phyloP scores from a whole-genome alignment of 2,797 vertebrate genomes.

The Galagoides demidoff region DNA sequence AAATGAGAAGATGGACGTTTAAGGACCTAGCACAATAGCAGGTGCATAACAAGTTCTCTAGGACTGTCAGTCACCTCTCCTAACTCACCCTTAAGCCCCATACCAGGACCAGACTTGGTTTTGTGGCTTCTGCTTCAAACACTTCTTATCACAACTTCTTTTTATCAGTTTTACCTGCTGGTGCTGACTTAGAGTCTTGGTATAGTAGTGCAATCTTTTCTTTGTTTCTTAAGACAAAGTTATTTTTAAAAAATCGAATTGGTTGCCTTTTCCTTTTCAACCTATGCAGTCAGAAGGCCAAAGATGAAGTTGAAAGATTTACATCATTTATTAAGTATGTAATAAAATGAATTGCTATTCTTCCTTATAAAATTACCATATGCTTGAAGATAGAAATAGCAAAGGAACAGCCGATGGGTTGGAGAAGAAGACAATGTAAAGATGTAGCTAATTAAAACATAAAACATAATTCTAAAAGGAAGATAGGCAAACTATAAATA shows the following conservation, averaged over 20 bases:
- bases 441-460: background rate
- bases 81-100: background rate
- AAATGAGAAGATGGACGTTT: background rate
- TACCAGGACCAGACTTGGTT: background rate
- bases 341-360: background rate
- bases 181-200: background rate
- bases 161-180: background rate
- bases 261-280: background rate
- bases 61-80: background rate
- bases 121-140: background rate
- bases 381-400: constrained; percentile 19
- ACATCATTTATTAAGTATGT: background rate
- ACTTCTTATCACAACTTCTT: background rate
- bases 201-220: background rate
- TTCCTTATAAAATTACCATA: background rate
- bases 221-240: background rate
- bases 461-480: constrained; percentile 11
- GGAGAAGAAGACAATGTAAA: background rate
- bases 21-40: background rate
- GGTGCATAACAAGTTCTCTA: background rate
- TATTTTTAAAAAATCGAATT: background rate
- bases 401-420: background rate
- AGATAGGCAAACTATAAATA: background rate
- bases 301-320: background rate
- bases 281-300: background rate